phyloP scores from a whole-genome alignment of 2,888 invertebrate genomes.

The Campoletis raptor region DNA sequence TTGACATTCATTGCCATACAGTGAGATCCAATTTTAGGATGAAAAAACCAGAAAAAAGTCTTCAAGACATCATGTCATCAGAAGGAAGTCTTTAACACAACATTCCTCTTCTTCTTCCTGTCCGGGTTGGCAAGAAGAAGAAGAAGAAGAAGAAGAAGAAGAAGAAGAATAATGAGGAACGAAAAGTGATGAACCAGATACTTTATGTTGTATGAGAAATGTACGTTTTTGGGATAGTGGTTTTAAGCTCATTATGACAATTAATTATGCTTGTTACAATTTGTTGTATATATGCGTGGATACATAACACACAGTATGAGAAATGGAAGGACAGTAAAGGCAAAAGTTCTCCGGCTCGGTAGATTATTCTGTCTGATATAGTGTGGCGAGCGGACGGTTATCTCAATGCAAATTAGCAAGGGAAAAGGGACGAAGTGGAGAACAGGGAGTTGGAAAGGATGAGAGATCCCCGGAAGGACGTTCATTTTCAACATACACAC shows the following conservation, averaged over 20 bases:
- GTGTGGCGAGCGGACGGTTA: conserved; percentile 65
- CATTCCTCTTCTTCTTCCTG: too few species aligned
- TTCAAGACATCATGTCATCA: too few species aligned
- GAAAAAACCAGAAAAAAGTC: background rate
- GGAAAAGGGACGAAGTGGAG: conserved; percentile 34
- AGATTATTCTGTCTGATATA: conserved; percentile 65
- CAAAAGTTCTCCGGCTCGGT: conserved; percentile 49
- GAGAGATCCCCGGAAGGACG: conserved; percentile 48
- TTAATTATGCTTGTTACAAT: conserved; percentile 64
- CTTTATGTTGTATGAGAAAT: conserved; percentile 2
- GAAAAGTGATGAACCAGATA: background rate
- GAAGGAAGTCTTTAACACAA: too few species aligned
- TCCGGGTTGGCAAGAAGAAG: too few species aligned
- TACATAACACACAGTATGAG: conserved; percentile 6
- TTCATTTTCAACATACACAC: conserved; percentile 59
- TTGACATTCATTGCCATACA: background rate
- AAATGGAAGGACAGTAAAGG: conserved; percentile 26
- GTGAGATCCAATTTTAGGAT: background rate
- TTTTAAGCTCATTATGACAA: conserved; percentile 62
- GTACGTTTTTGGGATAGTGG: conserved; percentile 28
- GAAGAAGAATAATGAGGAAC: background rate
- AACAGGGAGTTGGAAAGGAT: conserved; percentile 24
- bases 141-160: too few species aligned
- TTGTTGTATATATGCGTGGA: conserved; percentile 47
- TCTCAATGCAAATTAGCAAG: conserved; percentile 68